Evolutionary conservation across 1,140 invertebrate genomes (phyloP).

Genomic region (Drosophila equinoxialis): DNA sequence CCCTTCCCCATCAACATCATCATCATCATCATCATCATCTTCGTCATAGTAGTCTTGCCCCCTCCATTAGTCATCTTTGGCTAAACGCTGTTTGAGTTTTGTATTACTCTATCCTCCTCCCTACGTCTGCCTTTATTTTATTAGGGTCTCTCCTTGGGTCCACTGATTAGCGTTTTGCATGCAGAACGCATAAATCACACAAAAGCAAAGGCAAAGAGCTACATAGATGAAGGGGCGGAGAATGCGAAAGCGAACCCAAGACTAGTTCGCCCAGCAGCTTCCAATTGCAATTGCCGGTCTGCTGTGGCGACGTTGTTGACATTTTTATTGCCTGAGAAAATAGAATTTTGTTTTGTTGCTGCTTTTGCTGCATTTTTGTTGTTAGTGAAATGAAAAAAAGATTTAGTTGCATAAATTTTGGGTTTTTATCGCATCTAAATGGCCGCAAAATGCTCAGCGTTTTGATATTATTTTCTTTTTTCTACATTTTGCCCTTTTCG

Average conservation of each 20-base stretch:
- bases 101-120: slow-evolving; percentile 39
- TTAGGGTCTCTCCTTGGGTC: slow-evolving; percentile 39
- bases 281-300: slow-evolving; percentile 60
- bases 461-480: slow-evolving; percentile 46
- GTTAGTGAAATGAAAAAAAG: slow-evolving; percentile 26
- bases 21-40: background rate
- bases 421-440: slow-evolving; percentile 77
- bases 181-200: slow-evolving; percentile 75
- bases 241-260: background rate
- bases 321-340: slow-evolving; percentile 81
- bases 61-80: slow-evolving; percentile 78
- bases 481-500: background rate
- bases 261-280: slow-evolving; percentile 26
- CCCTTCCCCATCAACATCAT: background rate
- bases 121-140: slow-evolving; percentile 46
- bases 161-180: slow-evolving; percentile 80
- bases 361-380: slow-evolving; percentile 20
- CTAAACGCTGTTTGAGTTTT: slow-evolving; percentile 72
- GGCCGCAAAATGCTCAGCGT: slow-evolving; percentile 66
- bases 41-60: background rate
- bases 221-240: background rate
- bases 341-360: slow-evolving; percentile 68
- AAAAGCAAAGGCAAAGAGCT: background rate
- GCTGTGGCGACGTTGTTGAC: slow-evolving; percentile 68
- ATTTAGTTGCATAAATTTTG: slow-evolving; percentile 72